Evolutionary conservation across 30 jellyfish, hydroid and myxozoan species (phyloP).

Genomic region (Rhopilema esculentum): DNA sequence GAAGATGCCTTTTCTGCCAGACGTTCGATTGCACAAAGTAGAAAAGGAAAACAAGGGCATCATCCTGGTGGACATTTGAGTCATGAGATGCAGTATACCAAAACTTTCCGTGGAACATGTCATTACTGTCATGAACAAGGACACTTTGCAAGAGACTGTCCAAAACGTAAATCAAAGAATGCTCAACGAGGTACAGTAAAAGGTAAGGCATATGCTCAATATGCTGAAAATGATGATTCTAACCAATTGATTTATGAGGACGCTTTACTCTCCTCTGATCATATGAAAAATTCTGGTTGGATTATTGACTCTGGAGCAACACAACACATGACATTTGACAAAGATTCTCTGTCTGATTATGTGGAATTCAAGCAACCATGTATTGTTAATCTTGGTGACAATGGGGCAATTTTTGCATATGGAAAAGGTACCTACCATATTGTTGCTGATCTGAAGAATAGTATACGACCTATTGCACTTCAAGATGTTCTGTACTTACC

Average conservation of each 20-base stretch:
- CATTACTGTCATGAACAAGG: slow-evolving; percentile 45
- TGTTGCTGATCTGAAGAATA: slow-evolving; percentile 17
- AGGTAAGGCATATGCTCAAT: slow-evolving; percentile 35
- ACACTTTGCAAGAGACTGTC: slow-evolving; percentile 56
- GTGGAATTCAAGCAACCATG: slow-evolving; percentile 47
- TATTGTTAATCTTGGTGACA: slow-evolving; percentile 46
- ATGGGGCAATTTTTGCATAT: slow-evolving; percentile 46
- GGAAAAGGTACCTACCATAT: slow-evolving; percentile 58
- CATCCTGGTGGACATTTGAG: background rate
- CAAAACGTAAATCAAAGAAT: background rate
- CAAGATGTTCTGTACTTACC: slow-evolving; percentile 46
- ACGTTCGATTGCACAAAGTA: slow-evolving; percentile 1
- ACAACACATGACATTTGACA: slow-evolving; percentile 61
- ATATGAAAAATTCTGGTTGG: slow-evolving; percentile 41
- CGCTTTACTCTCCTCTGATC: slow-evolving; percentile 29
- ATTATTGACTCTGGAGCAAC: slow-evolving; percentile 59
- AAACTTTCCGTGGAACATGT: slow-evolving; percentile 38
- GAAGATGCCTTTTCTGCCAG: slow-evolving; percentile 35
- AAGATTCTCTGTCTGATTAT: slow-evolving; percentile 45
- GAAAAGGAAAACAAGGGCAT: slow-evolving; percentile 11
- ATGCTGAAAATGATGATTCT: slow-evolving; percentile 36
- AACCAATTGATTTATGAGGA: slow-evolving; percentile 27
- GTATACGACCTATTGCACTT: slow-evolving; percentile 37
- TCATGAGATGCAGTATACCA: background rate
- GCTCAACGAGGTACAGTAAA: background rate